Conservation (phyloP, 2,113 vertebrate genomes). For the Channa argus region DNA sequence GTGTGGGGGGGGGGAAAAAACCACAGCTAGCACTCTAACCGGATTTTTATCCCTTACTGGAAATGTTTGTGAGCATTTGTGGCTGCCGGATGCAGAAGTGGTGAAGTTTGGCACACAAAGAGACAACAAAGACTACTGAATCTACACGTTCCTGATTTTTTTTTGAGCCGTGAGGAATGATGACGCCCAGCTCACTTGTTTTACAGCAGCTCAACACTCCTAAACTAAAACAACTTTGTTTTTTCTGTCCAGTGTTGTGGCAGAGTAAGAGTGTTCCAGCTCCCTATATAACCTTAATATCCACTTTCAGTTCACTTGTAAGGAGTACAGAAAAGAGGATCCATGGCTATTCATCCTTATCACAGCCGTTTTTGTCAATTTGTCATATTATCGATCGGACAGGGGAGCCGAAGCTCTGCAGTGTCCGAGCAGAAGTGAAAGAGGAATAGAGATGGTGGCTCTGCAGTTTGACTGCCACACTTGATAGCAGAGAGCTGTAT, state of each 20-base stretch:
- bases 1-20: slow-evolving; percentile 41
- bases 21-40: slow-evolving; percentile 66
- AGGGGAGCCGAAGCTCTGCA: slow-evolving; percentile 20
- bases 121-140: not conserved
- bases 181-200: not conserved
- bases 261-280: slow-evolving; percentile 2
- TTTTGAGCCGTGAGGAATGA: not conserved
- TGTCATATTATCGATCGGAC: slow-evolving; percentile 59
- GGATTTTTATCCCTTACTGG: slow-evolving; percentile 66
- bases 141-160: not conserved
- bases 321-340: slow-evolving; percentile 19
- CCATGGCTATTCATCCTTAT: slow-evolving; percentile 58
- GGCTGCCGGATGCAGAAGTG: slow-evolving; percentile 24
- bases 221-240: slow-evolving; percentile 7
- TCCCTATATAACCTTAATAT: slow-evolving; percentile 31
- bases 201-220: not conserved
- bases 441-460: slow-evolving; percentile 34
- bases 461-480: slow-evolving; percentile 53
- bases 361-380: slow-evolving; percentile 57
- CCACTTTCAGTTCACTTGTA: slow-evolving; percentile 45
- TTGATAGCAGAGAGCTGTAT: slow-evolving; percentile 13
- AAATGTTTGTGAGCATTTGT: slow-evolving; percentile 64
- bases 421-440: slow-evolving; percentile 28
- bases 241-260: not conserved
- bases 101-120: not conserved